Conservation (phyloP, 2,113 vertebrate species). For the Leptocoma aspasia region DNA sequence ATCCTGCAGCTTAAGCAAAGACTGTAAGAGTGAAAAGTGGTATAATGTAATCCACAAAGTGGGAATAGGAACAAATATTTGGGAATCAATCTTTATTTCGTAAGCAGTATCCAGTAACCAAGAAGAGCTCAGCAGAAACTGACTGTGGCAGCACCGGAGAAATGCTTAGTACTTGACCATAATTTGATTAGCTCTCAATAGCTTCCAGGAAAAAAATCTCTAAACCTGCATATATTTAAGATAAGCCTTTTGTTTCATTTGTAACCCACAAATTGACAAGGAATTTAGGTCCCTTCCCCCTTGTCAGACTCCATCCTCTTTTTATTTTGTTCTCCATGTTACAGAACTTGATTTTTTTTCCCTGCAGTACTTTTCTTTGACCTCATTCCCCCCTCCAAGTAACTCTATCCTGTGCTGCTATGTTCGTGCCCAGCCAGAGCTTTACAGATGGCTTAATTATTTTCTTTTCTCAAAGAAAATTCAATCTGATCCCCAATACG, state of each 20-base stretch:
- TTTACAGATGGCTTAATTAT: conserved; percentile 73
- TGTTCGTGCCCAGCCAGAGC: conserved; percentile 38
- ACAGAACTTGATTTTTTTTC: conserved; percentile 4
- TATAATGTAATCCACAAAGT: conserved; percentile 47
- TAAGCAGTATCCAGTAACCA: conserved; percentile 38
- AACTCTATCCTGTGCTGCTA: conserved; percentile 60
- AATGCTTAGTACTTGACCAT: not conserved
- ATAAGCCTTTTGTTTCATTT: conserved; percentile 54
- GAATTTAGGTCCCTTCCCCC: conserved; percentile 35
- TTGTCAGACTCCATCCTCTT: conserved; percentile 33
- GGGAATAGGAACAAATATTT: conserved; percentile 26
- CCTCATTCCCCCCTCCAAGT: conserved; percentile 42
- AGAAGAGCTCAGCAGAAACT: conserved; percentile 44
- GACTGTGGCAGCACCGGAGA: not conserved
- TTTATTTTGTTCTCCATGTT: conserved; percentile 32
- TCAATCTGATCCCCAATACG: conserved; percentile 41
- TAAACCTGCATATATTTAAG: conserved; percentile 54
- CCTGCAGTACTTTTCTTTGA: conserved; percentile 50
- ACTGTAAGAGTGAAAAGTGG: conserved; percentile 32
- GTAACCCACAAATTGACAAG: conserved; percentile 51
- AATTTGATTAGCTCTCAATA: conserved; percentile 56
- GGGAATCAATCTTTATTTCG: conserved; percentile 46
- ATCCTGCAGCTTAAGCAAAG: conserved; percentile 32
- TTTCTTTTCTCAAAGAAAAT: conserved; percentile 64
- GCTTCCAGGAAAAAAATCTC: conserved; percentile 14